Conservation (phyloP, 1,140 invertebrate genomes). For the Hormaphis cornu region DNA sequence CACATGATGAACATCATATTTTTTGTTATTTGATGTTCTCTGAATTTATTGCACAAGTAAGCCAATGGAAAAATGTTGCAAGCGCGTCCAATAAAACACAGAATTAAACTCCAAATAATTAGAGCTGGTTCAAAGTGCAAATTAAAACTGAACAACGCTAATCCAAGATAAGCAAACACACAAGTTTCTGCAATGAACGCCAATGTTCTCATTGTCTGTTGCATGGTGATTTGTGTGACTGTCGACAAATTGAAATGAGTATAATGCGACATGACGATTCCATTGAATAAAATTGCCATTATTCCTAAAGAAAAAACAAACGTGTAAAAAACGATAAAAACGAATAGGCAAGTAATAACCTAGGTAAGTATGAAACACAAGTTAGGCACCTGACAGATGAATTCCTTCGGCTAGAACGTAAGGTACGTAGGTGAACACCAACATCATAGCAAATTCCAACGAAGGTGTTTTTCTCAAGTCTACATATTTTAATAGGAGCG, state of each 20-base stretch:
- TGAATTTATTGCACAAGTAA: constrained; percentile 86
- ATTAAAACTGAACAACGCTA: constrained; percentile 95
- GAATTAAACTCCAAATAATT: constrained; percentile 85
- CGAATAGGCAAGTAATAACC: neutral
- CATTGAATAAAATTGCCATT: constrained; percentile 98
- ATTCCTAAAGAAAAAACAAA: constrained; percentile 63
- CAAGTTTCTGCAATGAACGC: constrained; percentile 97
- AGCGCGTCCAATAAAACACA: constrained; percentile 86
- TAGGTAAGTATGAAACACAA: neutral
- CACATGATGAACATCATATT: constrained; percentile 99
- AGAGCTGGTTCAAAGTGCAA: constrained; percentile 66
- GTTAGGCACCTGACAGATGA: constrained; percentile 82
- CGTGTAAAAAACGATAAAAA: constrained; percentile 11
- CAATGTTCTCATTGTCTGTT: constrained; percentile 94
- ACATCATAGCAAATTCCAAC: constrained; percentile 95
- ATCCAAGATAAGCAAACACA: constrained; percentile 96
- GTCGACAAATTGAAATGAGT: constrained; percentile 98
- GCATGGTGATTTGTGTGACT: constrained; percentile 97
- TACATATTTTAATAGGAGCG: constrained; percentile 87
- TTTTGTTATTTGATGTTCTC: constrained; percentile 93
- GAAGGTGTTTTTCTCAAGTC: constrained; percentile 96
- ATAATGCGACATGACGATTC: constrained; percentile 99
- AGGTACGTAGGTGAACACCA: constrained; percentile 96
- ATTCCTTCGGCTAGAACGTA: constrained; percentile 97
- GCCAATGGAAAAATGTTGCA: constrained; percentile 95